A percentile compares a stretch with the other conserved stretches of the same genome.
These are phyloP conservation scores for Fabriciana adippe DNA, from an alignment of 2,888 invertebrate species.

Conservation along the genomic window DNA sequence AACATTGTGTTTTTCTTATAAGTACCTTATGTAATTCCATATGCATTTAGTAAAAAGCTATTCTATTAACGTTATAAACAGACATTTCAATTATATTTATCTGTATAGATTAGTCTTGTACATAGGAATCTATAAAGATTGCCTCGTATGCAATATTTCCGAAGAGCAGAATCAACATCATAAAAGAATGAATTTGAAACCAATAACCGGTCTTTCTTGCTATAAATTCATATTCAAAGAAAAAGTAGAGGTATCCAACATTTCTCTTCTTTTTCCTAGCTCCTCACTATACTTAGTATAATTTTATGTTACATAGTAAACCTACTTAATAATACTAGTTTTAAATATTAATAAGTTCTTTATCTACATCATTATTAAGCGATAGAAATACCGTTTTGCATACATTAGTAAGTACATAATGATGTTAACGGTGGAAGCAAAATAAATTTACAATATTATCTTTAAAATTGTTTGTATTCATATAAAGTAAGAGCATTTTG, in stretches of 20 bases:
- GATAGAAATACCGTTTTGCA: too few species aligned
- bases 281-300: not conserved
- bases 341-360: not conserved
- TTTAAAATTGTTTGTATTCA: too few species aligned
- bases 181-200: not conserved
- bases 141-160: constrained; percentile 10
- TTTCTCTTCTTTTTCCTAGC: not conserved
- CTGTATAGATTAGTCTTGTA: too few species aligned
- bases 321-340: constrained; percentile 2
- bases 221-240: constrained; percentile 10
- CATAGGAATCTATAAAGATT: not conserved
- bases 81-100: too few species aligned
- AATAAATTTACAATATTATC: too few species aligned
- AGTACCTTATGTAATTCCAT: too few species aligned
- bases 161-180: constrained; percentile 18
- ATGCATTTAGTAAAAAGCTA: too few species aligned
- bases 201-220: constrained; percentile 3
- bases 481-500: too few species aligned
- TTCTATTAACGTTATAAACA: too few species aligned
- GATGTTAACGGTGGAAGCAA: not conserved
- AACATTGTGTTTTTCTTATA: too few species aligned
- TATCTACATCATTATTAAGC: too few species aligned
- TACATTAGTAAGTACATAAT: not conserved
- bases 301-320: not conserved
- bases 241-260: not conserved